Evolutionary conservation across 2,888 invertebrate genomes (phyloP).

Genomic region (Drosophila macrothrix): DNA sequence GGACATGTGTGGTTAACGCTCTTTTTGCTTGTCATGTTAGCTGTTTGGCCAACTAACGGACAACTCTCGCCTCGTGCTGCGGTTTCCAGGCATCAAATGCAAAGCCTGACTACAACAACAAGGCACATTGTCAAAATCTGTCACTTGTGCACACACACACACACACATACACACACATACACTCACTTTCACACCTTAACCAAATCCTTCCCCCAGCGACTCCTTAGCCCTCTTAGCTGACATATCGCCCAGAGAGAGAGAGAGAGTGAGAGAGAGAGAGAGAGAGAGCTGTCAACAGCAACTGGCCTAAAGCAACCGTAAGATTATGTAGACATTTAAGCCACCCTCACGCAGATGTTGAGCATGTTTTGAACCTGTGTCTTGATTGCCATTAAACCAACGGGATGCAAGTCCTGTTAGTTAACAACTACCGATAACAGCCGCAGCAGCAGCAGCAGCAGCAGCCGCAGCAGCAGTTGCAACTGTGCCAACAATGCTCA

Average conservation of each 20-base stretch:
- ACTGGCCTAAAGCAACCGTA: conserved; percentile 40
- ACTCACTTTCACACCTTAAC: conserved; percentile 28
- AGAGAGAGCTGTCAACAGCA: conserved; percentile 31
- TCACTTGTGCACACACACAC: conserved; percentile 43
- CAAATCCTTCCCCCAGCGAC: not conserved
- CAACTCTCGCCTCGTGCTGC: conserved; percentile 35
- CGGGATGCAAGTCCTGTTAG: conserved; percentile 3
- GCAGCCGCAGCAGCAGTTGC: not conserved
- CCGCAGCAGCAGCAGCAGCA: not conserved
- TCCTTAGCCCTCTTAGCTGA: conserved; percentile 10
- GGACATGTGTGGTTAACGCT: conserved; percentile 63
- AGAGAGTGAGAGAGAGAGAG: no score
- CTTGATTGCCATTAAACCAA: conserved; percentile 33
- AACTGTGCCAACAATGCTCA: not conserved
- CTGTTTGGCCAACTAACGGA: conserved; percentile 34
- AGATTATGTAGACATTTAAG: conserved; percentile 51
- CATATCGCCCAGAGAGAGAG: conserved; percentile 50
- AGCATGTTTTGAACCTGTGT: not conserved
- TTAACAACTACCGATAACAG: not conserved
- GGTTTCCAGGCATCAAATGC: conserved; percentile 56
- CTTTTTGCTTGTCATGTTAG: conserved; percentile 61
- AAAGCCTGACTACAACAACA: conserved; percentile 35
- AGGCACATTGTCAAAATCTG: conserved; percentile 68
- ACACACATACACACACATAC: conserved; percentile 5
- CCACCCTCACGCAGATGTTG: conserved; percentile 1